These are phyloP conservation scores for Aradus depressus DNA, from an alignment of 2,888 invertebrate genomes.

Conservation along the genomic window DNA sequence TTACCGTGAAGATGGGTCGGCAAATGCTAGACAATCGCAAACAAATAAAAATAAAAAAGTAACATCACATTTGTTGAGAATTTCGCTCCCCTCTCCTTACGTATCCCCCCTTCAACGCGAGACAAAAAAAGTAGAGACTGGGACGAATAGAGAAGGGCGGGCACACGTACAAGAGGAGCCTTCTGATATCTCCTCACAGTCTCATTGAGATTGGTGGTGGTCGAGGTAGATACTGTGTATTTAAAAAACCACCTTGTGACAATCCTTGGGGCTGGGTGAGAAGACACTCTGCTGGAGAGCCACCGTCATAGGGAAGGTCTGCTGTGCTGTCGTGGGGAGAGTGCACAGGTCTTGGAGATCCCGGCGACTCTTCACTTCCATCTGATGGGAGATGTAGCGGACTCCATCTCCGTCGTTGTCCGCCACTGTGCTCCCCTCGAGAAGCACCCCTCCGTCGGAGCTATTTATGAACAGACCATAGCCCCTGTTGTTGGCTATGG, in stretches of 20 bases:
- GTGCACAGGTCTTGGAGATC: constrained; percentile 77
- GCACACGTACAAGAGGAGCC: no score
- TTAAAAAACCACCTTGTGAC: constrained; percentile 45
- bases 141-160: no score
- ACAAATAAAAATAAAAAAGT: no score
- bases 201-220: no score
- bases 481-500: constrained; percentile 71
- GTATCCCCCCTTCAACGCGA: no score
- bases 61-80: no score
- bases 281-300: constrained; percentile 69
- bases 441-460: constrained; percentile 65
- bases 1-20: no score
- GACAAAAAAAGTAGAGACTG: no score
- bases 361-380: constrained; percentile 60
- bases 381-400: constrained; percentile 73
- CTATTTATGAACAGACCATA: constrained; percentile 84
- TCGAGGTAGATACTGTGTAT: no score
- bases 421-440: constrained; percentile 65
- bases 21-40: no score
- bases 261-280: constrained; percentile 55
- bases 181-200: no score
- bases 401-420: constrained; percentile 87
- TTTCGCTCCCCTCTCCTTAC: no score
- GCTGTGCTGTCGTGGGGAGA: constrained; percentile 67
- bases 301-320: constrained; percentile 76